Base-by-base conservation (phyloP, 2,113 vertebrate species). In the Tonatia bakeri region DNA sequence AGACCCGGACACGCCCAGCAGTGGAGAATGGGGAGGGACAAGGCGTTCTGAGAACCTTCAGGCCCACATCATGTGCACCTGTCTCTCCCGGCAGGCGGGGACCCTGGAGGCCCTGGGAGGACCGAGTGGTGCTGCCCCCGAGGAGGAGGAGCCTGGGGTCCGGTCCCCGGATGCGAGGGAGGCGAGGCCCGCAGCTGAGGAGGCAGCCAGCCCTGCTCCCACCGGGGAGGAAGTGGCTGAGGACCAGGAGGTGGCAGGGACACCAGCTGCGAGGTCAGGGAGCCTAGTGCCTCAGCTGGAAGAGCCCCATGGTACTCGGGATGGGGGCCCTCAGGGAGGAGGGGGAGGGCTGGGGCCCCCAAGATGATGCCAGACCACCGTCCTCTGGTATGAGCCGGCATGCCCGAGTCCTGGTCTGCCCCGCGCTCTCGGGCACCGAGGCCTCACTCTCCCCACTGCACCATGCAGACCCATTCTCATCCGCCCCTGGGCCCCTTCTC, bases 381-480 rank as follows among this genome's bases (percentile, higher is more conserved):
- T 24, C 22, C 1, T 6, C 1, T 0, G 15, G 28, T 12, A 4
- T 20, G 38, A 75, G 40, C 10, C 7, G 0, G 1, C 22, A 14
- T 4, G 13, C n/a, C 47, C 24, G 14, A 33, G 10, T 4, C 38
- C 59, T 9, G 33, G 67, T n/a, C 54, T 45, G 1, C 19, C 45
- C 38, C 0, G 9, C 19, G 11, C 7, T 26, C 36, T 13, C 0
- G 0, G 5, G 31, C 33, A 22, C 17, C 1, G n/a, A 50, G 31
- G 84, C 43, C 45, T 11, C 67, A 8, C 12, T 73, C 56, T 87
- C 50, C 61, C 40, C 7, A 2, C 9, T 38, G 5, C 0, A 17
- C 14, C 13, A 1, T 0, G 28, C 0, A 31, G 56, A 1, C 70
- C 24, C 5, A 5, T 14, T 14, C 73, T 45, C 10, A 4, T 6